Evolutionary conservation across 2,113 vertebrate genomes (phyloP).

Genomic region (Phyllostomus discolor): DNA sequence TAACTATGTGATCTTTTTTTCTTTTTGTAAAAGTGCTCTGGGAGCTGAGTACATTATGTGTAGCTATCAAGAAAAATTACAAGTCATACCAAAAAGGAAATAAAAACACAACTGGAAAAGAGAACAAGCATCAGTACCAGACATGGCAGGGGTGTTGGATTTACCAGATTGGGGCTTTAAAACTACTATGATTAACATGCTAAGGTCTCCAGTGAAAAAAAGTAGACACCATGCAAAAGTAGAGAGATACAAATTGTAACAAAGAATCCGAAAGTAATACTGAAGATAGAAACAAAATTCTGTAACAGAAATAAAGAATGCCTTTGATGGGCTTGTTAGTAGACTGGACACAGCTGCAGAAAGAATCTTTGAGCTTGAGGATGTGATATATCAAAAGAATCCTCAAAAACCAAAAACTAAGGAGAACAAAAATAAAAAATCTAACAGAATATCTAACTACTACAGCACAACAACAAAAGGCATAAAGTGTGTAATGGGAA

Average conservation of each 20-base stretch:
- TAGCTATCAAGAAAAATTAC: not conserved
- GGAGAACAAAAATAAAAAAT: not conserved
- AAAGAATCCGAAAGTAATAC: not conserved
- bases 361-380: not conserved
- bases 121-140: not conserved
- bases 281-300: not conserved
- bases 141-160: not conserved
- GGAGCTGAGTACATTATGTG: not conserved
- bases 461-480: not conserved
- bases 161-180: not conserved
- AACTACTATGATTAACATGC: not conserved
- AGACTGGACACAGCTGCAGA: not conserved
- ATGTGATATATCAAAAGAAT: not conserved
- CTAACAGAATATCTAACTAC: not conserved
- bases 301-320: not conserved
- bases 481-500: not conserved
- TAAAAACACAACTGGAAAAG: not conserved
- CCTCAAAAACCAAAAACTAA: not conserved
- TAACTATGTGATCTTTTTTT: not conserved
- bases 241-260: not conserved
- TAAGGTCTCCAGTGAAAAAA: not conserved
- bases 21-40: not conserved
- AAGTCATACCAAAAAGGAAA: not conserved
- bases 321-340: not conserved
- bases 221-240: not conserved